Conservation (phyloP, 2,888 invertebrate genomes). For the Lampropteryx suffumata region DNA sequence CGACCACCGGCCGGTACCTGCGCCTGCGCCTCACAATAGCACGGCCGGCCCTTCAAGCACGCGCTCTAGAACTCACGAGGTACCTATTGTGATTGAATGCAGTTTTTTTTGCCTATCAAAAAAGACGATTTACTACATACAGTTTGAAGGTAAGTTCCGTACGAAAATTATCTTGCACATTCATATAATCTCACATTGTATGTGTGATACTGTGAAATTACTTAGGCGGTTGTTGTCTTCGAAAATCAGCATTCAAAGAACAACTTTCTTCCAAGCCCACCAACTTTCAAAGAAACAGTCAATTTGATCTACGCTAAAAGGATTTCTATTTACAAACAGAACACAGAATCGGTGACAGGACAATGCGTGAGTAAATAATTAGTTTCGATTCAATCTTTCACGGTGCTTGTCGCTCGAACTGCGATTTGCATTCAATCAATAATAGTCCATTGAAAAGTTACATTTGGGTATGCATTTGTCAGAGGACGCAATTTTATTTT, state of each 20-base stretch:
- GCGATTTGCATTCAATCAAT: conserved; percentile 76
- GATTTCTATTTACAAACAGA: conserved; percentile 49
- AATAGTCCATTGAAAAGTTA: no score
- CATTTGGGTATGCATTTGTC: no score
- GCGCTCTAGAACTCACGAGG: conserved; percentile 32
- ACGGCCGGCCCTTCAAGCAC: conserved; percentile 54
- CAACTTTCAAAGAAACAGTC: conserved; percentile 28
- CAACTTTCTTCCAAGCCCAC: conserved; percentile 19
- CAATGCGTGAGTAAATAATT: conserved; percentile 70
- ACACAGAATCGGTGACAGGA: conserved; percentile 55
- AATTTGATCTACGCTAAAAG: conserved; percentile 38
- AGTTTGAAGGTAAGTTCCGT: no score
- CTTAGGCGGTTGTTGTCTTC: background rate
- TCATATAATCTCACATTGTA: no score
- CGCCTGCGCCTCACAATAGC: conserved; percentile 48
- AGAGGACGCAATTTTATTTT: no score
- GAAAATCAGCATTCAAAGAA: conserved; percentile 11
- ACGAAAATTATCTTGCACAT: no score
- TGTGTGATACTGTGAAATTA: no score
- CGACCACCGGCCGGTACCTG: conserved; percentile 57
- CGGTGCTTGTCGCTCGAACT: conserved; percentile 50
- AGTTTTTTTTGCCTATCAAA: conserved; percentile 7
- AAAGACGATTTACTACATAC: background rate
- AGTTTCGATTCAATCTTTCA: conserved; percentile 59
- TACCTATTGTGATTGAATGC: conserved; percentile 11